These are phyloP conservation scores for Nasonia oneida DNA, from an alignment of 2,888 invertebrate genomes.

Conservation along the genomic window DNA sequence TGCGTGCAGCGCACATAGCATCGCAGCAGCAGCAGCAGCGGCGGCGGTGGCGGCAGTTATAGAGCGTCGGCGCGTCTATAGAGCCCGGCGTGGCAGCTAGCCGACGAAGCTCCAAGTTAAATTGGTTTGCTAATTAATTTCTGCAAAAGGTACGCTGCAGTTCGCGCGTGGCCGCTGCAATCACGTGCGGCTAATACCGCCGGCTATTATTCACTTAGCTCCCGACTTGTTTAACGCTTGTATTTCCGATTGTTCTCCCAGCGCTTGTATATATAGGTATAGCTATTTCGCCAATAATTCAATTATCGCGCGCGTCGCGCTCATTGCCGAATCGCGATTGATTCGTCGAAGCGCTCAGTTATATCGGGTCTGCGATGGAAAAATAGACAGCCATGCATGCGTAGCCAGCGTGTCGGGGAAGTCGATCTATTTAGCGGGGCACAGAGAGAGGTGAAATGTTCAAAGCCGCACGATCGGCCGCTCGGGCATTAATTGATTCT, in stretches of 20 bases:
- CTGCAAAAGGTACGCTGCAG: slow-evolving; percentile 62
- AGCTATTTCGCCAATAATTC: background rate
- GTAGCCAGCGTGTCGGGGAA: background rate
- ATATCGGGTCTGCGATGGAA: background rate
- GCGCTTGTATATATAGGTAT: background rate
- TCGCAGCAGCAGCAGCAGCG: background rate
- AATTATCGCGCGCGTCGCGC: background rate
- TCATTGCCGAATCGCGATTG: background rate
- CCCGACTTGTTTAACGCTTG: slow-evolving; percentile 9
- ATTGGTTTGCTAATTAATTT: slow-evolving; percentile 76
- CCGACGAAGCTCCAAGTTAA: slow-evolving; percentile 71
- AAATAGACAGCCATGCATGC: background rate
- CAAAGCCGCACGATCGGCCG: slow-evolving; percentile 6
- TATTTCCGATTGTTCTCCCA: background rate
- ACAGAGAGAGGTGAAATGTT: background rate
- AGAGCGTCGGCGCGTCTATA: slow-evolving; percentile 3
- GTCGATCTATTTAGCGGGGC: background rate
- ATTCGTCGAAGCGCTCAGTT: background rate
- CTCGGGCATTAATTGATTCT: slow-evolving; percentile 42
- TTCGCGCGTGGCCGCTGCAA: slow-evolving; percentile 35
- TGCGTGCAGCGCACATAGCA: background rate
- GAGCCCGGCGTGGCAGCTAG: background rate
- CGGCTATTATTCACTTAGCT: slow-evolving; percentile 32
- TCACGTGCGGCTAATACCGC: slow-evolving; percentile 46
- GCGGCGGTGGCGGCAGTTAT: background rate